Evolutionary conservation across 2,797 vertebrate species (phyloP), one percentile per base, ranked within the genome.

Genomic region (Denticeps clupeoides): DNA sequence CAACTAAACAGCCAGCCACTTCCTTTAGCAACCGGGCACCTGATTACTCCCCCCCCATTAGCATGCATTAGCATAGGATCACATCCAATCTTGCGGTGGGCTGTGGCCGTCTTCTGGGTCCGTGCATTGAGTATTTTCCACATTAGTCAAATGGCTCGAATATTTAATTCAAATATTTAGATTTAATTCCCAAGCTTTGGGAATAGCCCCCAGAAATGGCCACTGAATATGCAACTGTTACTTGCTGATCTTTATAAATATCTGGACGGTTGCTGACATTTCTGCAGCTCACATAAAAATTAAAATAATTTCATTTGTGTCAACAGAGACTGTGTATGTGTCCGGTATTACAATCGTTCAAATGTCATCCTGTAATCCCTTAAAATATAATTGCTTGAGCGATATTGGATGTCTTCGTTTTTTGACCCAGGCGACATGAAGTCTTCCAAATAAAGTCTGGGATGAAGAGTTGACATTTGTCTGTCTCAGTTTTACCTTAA

Each of bases 61-160:
- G 86, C 90, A 91, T 95, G 89, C 72, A 93, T 96, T 94, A 93
- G 90, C 91, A 93, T 90, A 87, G 82, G 83, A 90, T 91, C 89
- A 89, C 77, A 87, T 88, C 83, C 88, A 89, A 88, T 91, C 88
- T 87, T 88, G 86, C 84, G 85, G 82, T 47, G 78, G 82, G 57
- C 52, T 45, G 78, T 82, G 51, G 51, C 82, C 80, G 78, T 80
- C 76, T 84, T 82, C 71, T 33, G 31, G 81, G 68, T 56, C 53
- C 56, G 63, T 69, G 58, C 63, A 69, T 71, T 59, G 60, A 54
- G 70, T 81, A 59, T 73, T 74, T 72, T 53, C 64, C 52, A 44
- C 33, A 55, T 51, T 56, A 66, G 67, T 51, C 52, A 49, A n/a
- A n/a, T n/a, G 54, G 63, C 69, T 71, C 65, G 80, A 79, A 79